Percentiles rank a stretch among this genome's conserved stretches.
These are phyloP conservation scores for Mareca penelope DNA, from an alignment of 2,797 vertebrate species.

Conservation along the genomic window DNA sequence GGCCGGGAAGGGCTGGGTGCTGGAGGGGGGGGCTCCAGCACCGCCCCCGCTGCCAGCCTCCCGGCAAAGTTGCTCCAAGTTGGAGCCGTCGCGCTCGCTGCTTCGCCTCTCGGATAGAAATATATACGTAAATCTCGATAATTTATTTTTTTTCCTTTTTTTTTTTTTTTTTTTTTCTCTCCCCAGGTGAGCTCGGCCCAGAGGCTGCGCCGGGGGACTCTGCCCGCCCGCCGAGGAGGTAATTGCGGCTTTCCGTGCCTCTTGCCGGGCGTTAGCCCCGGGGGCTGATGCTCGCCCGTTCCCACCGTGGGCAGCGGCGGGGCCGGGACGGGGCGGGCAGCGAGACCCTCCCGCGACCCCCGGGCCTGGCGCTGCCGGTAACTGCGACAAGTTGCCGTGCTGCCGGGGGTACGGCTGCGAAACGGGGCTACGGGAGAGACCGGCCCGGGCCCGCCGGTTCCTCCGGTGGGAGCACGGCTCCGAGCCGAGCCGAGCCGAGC, in stretches of 20 bases:
- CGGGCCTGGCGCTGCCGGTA: neutral
- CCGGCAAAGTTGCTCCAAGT: conserved; percentile 51
- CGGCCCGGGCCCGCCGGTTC: neutral
- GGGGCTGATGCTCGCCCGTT: neutral
- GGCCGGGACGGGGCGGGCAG: neutral
- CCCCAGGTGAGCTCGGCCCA: conserved; percentile 16
- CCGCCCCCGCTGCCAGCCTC: neutral
- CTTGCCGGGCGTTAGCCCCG: neutral
- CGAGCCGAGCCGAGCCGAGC: neutral
- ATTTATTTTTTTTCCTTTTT: too few relatives aligned
- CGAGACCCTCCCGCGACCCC: too few relatives aligned
- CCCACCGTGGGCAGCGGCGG: neutral
- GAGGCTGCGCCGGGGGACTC: neutral
- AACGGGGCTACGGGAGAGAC: neutral
- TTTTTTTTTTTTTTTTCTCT: neutral
- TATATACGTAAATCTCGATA: too few relatives aligned
- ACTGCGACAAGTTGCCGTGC: neutral
- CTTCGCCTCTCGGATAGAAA: neutral
- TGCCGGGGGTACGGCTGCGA: neutral
- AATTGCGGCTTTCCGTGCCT: neutral
- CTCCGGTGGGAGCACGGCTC: neutral
- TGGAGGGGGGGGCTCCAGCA: neutral
- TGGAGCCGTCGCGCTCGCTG: neutral
- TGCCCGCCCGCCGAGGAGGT: neutral
- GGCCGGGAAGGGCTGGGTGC: neutral